Percentiles rank a stretch among this genome's conserved stretches.
phyloP scores from a whole-genome alignment of 92 coral and sea anemone species.

The Parazoanthus atlanticus region DNA sequence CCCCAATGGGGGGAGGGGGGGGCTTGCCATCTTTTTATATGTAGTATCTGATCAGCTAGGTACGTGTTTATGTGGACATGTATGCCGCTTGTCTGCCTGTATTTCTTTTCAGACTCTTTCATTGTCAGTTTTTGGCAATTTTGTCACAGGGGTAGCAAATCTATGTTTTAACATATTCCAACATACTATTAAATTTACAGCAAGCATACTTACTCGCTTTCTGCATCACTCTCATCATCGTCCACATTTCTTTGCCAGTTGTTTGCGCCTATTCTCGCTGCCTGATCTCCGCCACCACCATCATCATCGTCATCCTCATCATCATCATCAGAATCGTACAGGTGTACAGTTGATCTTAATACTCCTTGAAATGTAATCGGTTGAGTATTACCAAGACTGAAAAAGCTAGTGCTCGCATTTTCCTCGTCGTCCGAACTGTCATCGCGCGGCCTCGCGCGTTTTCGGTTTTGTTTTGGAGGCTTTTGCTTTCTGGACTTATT shows the following conservation, averaged over 20 bases:
- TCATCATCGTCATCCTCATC: constrained; percentile 12
- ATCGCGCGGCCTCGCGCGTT: constrained; percentile 8
- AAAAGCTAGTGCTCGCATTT: background rate
- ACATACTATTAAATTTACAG: too few relatives aligned
- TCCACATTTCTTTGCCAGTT: constrained; percentile 48
- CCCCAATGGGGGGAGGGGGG: too few relatives aligned
- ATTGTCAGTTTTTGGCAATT: too few relatives aligned
- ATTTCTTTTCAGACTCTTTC: too few relatives aligned
- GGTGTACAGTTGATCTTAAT: background rate
- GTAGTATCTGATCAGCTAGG: too few relatives aligned
- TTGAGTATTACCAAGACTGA: constrained; percentile 26
- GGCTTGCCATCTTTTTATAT: too few relatives aligned
- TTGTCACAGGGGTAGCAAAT: too few relatives aligned
- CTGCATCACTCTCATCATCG: background rate
- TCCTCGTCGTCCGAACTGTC: constrained; percentile 32
- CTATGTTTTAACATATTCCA: too few relatives aligned
- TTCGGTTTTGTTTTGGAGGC: background rate
- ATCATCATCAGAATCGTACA: constrained; percentile 49
- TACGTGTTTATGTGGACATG: background rate
- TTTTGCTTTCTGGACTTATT: background rate
- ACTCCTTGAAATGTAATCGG: constrained; percentile 9
- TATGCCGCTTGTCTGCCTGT: too few relatives aligned
- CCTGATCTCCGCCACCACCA: constrained; percentile 23
- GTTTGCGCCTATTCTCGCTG: background rate
- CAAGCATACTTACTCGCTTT: background rate